Evolutionary conservation across 2,888 invertebrate species (phyloP), one percentile per base, ranked within the genome.

Genomic region (Leistus spinibarbis): DNA sequence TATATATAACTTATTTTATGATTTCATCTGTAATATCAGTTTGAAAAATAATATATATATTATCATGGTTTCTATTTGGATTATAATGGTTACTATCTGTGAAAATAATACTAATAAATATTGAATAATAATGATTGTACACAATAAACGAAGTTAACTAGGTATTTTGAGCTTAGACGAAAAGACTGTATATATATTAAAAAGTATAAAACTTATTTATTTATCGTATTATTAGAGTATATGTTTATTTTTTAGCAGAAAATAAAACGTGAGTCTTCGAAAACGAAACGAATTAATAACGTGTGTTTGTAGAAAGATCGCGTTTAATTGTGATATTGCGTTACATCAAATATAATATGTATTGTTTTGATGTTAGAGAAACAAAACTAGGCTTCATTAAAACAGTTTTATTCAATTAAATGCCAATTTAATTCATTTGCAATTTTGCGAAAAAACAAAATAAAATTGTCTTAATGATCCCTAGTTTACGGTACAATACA

Each of bases 111-210:
- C 40, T 40, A 40, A 40, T 40, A 40, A n/a, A n/a, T n/a, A n/a
- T n/a, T n/a, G n/a, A n/a, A 40, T 40, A 40, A 63, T 27, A 16
- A 23, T 64, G 22, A 20, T 23, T 60, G 60, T 60, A 64, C 23
- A 64, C 64, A 64, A 64, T 64, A 64, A 64, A 64, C 60, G 62
- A 68, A 54, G 54, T 63, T 63, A 63, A 20, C 40, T 40, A 40
- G 40, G 40, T 40, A 23, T 68, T 75, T 75, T 75, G 81, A 82
- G 81, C 80, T 81, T 82, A 82, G 82, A 69, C 76, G 75, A 79
- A 80, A 82, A 80, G 82, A 81, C 81, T 82, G 83, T 83, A 82
- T 76, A 82, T 81, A 81, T 77, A 40, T 40, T 40, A 40, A 40
- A 40, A 40, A 40, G 40, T 40, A 40, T 40, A 40, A 79, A 74